These are phyloP conservation scores for Dolichomitus sp. DNA, from an alignment of 2,888 invertebrate genomes.

Conservation along the genomic window DNA sequence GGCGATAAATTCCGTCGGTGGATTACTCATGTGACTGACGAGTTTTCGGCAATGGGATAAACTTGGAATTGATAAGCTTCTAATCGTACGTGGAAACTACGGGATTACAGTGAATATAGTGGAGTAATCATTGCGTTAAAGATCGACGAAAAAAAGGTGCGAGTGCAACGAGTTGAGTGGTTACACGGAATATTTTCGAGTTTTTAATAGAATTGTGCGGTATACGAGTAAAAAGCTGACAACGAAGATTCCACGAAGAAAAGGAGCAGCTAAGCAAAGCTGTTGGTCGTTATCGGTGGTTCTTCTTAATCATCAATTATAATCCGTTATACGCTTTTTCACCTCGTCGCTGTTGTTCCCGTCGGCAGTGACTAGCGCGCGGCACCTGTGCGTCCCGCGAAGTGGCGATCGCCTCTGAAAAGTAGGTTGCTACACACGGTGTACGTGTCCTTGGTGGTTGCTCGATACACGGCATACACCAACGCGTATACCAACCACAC, in stretches of 20 bases:
- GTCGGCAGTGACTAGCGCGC: background rate
- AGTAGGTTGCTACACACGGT: slow-evolving; percentile 68
- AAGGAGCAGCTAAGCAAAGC: too few species aligned
- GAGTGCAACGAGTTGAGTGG: background rate
- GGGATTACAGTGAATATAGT: slow-evolving; percentile 10
- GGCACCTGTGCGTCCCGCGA: slow-evolving; percentile 29
- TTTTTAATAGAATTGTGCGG: too few species aligned
- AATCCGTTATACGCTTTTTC: background rate
- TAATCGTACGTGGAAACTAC: background rate
- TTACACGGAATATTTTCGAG: too few species aligned
- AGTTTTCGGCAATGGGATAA: slow-evolving; percentile 35
- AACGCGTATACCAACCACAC: slow-evolving; percentile 59
- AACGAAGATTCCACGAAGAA: too few species aligned
- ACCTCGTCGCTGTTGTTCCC: background rate
- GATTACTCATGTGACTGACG: background rate
- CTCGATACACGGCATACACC: slow-evolving; percentile 65
- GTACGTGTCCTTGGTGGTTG: slow-evolving; percentile 72
- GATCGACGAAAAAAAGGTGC: background rate
- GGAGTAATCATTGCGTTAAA: background rate
- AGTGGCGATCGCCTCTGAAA: slow-evolving; percentile 48
- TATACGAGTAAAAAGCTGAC: too few species aligned
- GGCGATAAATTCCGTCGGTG: background rate
- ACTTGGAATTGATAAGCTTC: slow-evolving; percentile 10
- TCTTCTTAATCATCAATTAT: background rate
- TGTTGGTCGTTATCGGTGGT: background rate